Evolutionary conservation across 2,888 invertebrate species (phyloP).

Genomic region (Eupithecia centaureata): DNA sequence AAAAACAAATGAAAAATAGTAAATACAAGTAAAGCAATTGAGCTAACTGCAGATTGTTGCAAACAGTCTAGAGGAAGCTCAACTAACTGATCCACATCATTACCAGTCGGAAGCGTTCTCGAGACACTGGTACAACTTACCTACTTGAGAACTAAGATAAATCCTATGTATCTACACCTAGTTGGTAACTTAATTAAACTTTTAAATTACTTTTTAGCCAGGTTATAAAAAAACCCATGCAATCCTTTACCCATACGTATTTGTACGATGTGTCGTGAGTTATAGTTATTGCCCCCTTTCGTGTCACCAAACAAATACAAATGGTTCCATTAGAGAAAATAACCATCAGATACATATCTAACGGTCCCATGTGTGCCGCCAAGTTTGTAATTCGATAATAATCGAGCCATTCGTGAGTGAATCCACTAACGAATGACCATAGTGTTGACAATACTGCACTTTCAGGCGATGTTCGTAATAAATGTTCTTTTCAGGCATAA

Average conservation of each 20-base stretch:
- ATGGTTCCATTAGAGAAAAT: conserved; percentile 69
- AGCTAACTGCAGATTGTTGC: no score
- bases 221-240: conserved; percentile 16
- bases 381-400: conserved; percentile 80
- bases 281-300: conserved; percentile 51
- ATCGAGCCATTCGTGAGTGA: conserved; percentile 74
- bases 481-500: conserved; percentile 27
- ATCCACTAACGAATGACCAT: conserved; percentile 63
- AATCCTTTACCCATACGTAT: conserved; percentile 33
- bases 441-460: conserved; percentile 41
- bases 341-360: conserved; percentile 58
- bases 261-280: conserved; percentile 40
- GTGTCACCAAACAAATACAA: conserved; percentile 61
- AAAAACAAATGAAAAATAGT: no score
- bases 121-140: no score
- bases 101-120: no score
- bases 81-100: no score
- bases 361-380: conserved; percentile 68
- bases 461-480: conserved; percentile 59
- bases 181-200: no score
- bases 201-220: background rate
- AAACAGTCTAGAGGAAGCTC: no score
- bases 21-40: no score
- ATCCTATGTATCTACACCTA: no score
- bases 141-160: no score